Percentiles rank a stretch among this genome's conserved stretches.
Evolutionary conservation across 2,113 vertebrate species (phyloP).

Genomic region (Cottus gobio): DNA sequence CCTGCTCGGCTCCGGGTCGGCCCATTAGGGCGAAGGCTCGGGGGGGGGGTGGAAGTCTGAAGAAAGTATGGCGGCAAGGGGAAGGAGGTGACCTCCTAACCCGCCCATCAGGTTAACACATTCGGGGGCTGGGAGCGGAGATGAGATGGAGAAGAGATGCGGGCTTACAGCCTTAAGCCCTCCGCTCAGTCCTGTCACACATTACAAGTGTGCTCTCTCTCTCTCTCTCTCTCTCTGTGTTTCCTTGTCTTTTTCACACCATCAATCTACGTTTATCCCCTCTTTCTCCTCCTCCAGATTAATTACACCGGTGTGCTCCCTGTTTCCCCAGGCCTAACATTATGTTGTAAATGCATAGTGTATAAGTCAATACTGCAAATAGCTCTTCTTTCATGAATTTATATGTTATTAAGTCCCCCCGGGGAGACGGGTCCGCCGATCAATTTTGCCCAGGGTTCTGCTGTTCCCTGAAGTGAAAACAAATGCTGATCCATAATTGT

Average conservation of each 20-base stretch:
- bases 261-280: slow-evolving; percentile 73
- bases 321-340: slow-evolving; percentile 79
- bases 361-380: slow-evolving; percentile 84
- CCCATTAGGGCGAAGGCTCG: slow-evolving; percentile 60
- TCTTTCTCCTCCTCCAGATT: slow-evolving; percentile 73
- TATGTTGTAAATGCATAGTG: slow-evolving; percentile 84
- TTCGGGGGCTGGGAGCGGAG: slow-evolving; percentile 15
- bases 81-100: slow-evolving; percentile 59
- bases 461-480: slow-evolving; percentile 80
- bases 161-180: slow-evolving; percentile 38
- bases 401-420: slow-evolving; percentile 81
- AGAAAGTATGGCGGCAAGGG: slow-evolving; percentile 26
- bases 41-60: slow-evolving; percentile 27
- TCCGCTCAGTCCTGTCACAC: slow-evolving; percentile 44
- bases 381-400: slow-evolving; percentile 83
- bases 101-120: slow-evolving; percentile 38
- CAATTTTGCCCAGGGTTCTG: slow-evolving; percentile 78
- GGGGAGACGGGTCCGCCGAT: slow-evolving; percentile 66
- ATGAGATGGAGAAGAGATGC: slow-evolving; percentile 47
- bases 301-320: slow-evolving; percentile 76
- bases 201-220: slow-evolving; percentile 43
- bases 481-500: slow-evolving; percentile 84
- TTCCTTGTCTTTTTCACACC: slow-evolving; percentile 58
- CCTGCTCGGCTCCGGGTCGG: slow-evolving; percentile 41
- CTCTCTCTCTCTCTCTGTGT: slow-evolving; percentile 27